A percentile compares a stretch with the other conserved stretches of the same genome.
Conservation (phyloP, 2,888 invertebrate species). For the Perithous albicinctus region DNA sequence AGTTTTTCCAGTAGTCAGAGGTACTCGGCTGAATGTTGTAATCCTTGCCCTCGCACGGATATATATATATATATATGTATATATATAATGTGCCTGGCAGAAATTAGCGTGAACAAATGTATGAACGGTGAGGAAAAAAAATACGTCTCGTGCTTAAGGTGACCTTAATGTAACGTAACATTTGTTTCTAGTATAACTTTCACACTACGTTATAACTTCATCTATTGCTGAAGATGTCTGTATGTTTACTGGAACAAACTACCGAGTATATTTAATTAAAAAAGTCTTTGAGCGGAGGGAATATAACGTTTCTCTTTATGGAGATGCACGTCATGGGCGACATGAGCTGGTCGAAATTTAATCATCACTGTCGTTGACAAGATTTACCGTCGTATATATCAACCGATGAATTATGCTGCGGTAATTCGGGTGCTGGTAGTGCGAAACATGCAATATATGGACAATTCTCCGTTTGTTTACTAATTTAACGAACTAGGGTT, state of each 20-base stretch:
- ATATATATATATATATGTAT: no score
- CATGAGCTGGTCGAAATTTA: not conserved
- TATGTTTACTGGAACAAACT: not conserved
- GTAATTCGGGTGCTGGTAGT: no score
- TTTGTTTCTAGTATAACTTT: not conserved
- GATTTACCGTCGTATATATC: no score
- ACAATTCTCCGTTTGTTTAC: no score
- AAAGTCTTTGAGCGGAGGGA: not conserved
- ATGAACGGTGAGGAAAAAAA: conserved; percentile 1
- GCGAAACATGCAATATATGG: no score
- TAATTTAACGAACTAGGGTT: no score
- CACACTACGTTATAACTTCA: conserved; percentile 1
- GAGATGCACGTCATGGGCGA: not conserved
- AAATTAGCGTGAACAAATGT: conserved; percentile 28
- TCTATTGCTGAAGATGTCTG: not conserved
- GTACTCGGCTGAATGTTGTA: conserved; percentile 31
- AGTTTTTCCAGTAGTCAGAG: not conserved
- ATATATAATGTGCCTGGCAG: conserved; percentile 12
- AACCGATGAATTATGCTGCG: no score
- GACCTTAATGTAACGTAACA: conserved; percentile 10
- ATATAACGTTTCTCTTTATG: not conserved
- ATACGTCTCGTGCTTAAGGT: conserved; percentile 23
- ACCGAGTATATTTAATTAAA: conserved; percentile 9
- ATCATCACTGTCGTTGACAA: no score
- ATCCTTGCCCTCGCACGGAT: conserved; percentile 54